phyloP scores from a whole-genome alignment of 2,888 invertebrate genomes.

The Chromoteleia sp. region DNA sequence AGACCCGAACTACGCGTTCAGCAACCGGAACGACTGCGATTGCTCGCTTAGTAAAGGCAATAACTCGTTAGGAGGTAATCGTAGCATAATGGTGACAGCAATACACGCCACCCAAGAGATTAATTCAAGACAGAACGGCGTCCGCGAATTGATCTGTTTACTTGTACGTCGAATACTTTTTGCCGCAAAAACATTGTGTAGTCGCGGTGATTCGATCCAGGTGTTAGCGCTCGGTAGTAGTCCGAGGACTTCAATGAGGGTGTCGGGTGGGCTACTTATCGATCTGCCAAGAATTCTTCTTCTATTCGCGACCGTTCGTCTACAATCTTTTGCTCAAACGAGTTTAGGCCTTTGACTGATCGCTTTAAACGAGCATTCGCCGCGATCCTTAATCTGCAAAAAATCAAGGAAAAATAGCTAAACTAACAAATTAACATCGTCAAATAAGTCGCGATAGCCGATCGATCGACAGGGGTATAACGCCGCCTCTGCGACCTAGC shows the following conservation, averaged over 20 bases:
- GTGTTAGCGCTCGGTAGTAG: slow-evolving; percentile 7
- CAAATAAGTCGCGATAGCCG: slow-evolving; percentile 1
- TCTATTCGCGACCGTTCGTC: slow-evolving; percentile 55
- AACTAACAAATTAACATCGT: not conserved
- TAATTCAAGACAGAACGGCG: not conserved
- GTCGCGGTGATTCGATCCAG: slow-evolving; percentile 14
- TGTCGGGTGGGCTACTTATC: slow-evolving; percentile 38
- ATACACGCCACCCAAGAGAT: not conserved
- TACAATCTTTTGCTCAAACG: slow-evolving; percentile 63
- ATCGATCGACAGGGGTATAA: not conserved
- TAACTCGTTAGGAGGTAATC: slow-evolving; percentile 1
- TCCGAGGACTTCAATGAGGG: slow-evolving; percentile 42
- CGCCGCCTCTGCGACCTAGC: not conserved
- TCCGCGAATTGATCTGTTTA: slow-evolving; percentile 11
- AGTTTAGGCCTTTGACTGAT: slow-evolving; percentile 62
- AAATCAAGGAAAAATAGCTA: not conserved
- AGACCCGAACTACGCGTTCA: not conserved
- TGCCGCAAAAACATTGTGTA: slow-evolving; percentile 14
- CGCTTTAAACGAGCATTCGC: slow-evolving; percentile 26
- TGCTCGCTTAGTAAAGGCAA: slow-evolving; percentile 11
- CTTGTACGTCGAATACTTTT: not conserved
- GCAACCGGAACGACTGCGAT: slow-evolving; percentile 1
- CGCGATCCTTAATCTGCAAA: slow-evolving; percentile 9
- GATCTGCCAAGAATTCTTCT: slow-evolving; percentile 35
- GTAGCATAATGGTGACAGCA: slow-evolving; percentile 2